A percentile compares a stretch with the other conserved stretches of the same genome.
These are phyloP conservation scores for Conus ventricosus DNA, from an alignment of 1,140 invertebrate genomes.

Conservation along the genomic window DNA sequence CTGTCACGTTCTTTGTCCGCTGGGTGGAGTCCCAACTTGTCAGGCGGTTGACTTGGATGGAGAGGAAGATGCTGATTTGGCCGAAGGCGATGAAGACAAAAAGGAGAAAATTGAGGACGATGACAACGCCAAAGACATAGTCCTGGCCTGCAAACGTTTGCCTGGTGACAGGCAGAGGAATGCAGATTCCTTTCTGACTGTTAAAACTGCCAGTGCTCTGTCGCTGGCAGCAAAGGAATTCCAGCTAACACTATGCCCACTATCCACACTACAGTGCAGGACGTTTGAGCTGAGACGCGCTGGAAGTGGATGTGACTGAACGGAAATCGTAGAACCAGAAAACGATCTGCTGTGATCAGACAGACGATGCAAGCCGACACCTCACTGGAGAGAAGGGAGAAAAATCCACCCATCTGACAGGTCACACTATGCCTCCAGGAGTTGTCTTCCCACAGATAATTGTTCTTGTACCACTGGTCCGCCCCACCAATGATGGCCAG, in stretches of 20 bases:
- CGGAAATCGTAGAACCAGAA: not conserved
- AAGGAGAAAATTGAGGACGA: slow-evolving; percentile 45
- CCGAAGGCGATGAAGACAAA: slow-evolving; percentile 27
- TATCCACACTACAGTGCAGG: slow-evolving; percentile 34
- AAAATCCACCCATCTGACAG: not conserved
- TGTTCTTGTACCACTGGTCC: not conserved
- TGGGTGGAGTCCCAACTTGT: no score
- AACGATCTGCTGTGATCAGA: not conserved
- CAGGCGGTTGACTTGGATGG: no score
- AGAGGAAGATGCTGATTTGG: no score
- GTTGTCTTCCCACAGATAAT: not conserved
- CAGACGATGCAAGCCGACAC: not conserved
- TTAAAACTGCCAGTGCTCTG: slow-evolving; percentile 46
- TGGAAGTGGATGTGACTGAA: slow-evolving; percentile 8
- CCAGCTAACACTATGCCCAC: not conserved
- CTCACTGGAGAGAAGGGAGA: not conserved
- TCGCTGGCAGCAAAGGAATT: not conserved
- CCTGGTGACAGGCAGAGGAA: slow-evolving; percentile 40
- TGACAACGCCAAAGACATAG: slow-evolving; percentile 47
- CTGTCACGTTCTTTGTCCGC: no score
- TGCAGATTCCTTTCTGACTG: slow-evolving; percentile 37
- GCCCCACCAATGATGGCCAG: not conserved
- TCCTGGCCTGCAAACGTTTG: slow-evolving; percentile 36
- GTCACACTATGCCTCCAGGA: not conserved
- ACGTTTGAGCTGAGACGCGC: not conserved